phyloP scores from a whole-genome alignment of 2,797 vertebrate species.

The Peromyscus aztecus region DNA sequence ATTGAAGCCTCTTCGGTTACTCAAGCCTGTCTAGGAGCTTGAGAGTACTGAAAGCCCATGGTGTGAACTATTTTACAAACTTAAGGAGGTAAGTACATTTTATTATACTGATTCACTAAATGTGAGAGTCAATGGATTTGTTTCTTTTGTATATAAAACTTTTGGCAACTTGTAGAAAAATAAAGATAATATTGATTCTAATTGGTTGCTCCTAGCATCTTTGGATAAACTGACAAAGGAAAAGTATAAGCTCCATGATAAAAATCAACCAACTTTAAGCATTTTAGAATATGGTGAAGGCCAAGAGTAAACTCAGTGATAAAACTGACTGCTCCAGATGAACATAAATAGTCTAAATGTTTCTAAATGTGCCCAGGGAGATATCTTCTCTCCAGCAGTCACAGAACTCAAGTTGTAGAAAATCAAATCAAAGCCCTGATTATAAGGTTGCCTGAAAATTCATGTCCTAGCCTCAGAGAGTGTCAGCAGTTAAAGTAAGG shows the following conservation, averaged over 20 bases:
- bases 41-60: not conserved
- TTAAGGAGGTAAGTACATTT: not conserved
- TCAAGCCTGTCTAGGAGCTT: not conserved
- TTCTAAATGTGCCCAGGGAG: not conserved
- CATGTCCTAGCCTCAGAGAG: not conserved
- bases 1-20: not conserved
- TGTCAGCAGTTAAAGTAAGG: not conserved
- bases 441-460: not conserved
- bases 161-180: not conserved
- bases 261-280: not conserved
- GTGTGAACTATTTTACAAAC: not conserved
- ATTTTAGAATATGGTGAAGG: not conserved
- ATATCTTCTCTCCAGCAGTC: not conserved
- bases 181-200: not conserved
- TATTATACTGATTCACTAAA: not conserved
- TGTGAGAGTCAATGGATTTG: not conserved
- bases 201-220: not conserved
- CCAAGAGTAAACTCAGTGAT: not conserved
- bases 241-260: not conserved
- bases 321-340: not conserved
- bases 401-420: not conserved
- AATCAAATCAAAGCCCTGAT: not conserved
- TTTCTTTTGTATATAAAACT: not conserved
- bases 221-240: not conserved
- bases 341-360: not conserved